Base-by-base conservation (phyloP, 2,797 vertebrate species). In the Eulemur coronatus region DNA sequence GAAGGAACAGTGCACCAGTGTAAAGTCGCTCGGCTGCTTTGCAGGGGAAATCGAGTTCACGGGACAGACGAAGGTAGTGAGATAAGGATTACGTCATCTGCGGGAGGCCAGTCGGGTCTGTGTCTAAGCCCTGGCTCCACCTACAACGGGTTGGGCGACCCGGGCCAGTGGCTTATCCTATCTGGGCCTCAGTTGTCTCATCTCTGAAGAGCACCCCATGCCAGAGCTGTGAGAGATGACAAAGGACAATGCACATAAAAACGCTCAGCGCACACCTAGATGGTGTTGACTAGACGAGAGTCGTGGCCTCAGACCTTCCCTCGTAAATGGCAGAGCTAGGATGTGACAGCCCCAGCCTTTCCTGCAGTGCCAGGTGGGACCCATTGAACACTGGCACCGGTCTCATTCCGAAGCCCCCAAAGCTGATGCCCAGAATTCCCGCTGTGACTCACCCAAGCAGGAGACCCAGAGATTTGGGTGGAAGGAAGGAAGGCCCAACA, bases 1-100 rank as follows among this genome's bases (percentile, higher is more conserved):
- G 59, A 30, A n/a, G 48, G 35, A 24, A 50, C 10, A 0, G 3
- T 4, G 6, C 28, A 4, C 50, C 35, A 8, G 13, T 3, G 26
- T 38, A 1, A 6, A 48, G 61, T 33, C 30, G 4, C 12, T 22
- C 73, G 24, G 55, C 30, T 20, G 43, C 33, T 69, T 28, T 46
- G 48, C 30, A 38, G 63, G 86, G 43, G 63, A 28, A 61, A 48
- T 0, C 5, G 41, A 46, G 38, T 61, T 20, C 22, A 13, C 0
- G 0, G 28, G 79, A 67, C 57, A 18, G 18, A 5, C 38, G n/a
- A 46, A 59, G 5, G 38, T 15, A 1, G 4, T 1, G 4, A 61
- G 14, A 5, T 18, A 33, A 82, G 28, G 78, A 57, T 28, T 0
- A 46, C 35, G 55, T 7, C 61, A 6, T 26, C 14, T 46, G 33